Evolutionary conservation across 37 sponge, comb jelly and placozoan species (phyloP), one percentile per base, ranked within the genome.

Genomic region (Hexactinellida sp.): DNA sequence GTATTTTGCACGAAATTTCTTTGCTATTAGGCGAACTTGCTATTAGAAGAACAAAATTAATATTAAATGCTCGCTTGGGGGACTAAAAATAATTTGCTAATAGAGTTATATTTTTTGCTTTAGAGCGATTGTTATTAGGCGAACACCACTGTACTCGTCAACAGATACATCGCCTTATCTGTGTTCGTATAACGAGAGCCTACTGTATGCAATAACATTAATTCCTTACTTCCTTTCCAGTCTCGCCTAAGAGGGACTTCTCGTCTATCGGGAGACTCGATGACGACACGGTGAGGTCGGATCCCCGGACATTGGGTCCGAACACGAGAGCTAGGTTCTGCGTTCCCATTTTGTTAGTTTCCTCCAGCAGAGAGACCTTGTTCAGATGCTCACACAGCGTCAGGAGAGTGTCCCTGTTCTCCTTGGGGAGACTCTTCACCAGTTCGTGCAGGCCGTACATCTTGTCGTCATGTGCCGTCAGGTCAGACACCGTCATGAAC

Each of bases 401-500:
- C 30, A 63, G 5, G 28, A 63, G 30, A 25, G 76, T 63, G 76
- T 63, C 13, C 13, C 13, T 63, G 34, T 63, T 25, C 76, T 63
- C 76, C 13, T n/a, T 63, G 3, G 76, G 76, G 19, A 63, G 3
- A 3, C 13, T 63, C 5, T 25, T n/a, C 21, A 63, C 30, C 3
- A 63, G 34, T n/a, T 63, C 76, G 3, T 32, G 34, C 28, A 63
- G 21, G 25, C 19, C 30, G 34, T 63, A 63, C 76, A 63, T 63
- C 76, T 25, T 10, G 21, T 63, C 76, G 30, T 63, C 34, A 63
- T 63, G 76, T 32, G 21, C 25, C 3, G 3, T 5, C 3, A 41
- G 5, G 23, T 38, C 28, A 24, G 89, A 37, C 1, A 88, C 88
- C 0, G 54, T 52, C 19, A 92, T 87, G 87, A 94, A 91, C n/a